phyloP scores from a whole-genome alignment of 2,888 invertebrate species.

The Drosophila ustulata region DNA sequence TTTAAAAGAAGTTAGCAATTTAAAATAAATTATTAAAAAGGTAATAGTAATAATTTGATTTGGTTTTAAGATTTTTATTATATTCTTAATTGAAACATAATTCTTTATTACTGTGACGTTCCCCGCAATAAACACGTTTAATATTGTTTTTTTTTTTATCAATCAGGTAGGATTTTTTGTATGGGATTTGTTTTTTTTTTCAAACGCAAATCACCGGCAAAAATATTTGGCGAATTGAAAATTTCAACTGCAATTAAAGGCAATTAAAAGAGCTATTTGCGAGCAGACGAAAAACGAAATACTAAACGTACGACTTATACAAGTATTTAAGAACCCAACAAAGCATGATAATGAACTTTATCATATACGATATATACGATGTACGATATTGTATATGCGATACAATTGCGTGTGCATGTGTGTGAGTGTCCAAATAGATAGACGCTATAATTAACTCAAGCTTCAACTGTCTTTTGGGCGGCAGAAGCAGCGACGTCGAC shows the following conservation, averaged over 20 bases:
- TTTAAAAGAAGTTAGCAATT: too few relatives aligned
- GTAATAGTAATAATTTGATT: too few relatives aligned
- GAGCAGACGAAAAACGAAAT: slow-evolving; percentile 31
- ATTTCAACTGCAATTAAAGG: slow-evolving; percentile 54
- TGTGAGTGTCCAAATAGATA: slow-evolving; percentile 32
- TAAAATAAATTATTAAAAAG: too few relatives aligned
- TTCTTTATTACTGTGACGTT: too few relatives aligned
- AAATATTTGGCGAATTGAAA: slow-evolving; percentile 29
- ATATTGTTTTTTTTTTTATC: too few relatives aligned
- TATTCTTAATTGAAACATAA: too few relatives aligned
- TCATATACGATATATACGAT: slow-evolving; percentile 15
- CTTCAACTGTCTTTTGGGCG: slow-evolving; percentile 42
- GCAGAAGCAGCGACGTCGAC: slow-evolving; percentile 4
- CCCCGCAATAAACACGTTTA: too few relatives aligned
- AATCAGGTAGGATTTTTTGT: too few relatives aligned
- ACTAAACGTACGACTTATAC: not conserved
- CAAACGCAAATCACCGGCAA: slow-evolving; percentile 36
- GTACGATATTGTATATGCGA: too few relatives aligned
- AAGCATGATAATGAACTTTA: slow-evolving; percentile 61
- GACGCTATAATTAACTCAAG: slow-evolving; percentile 56
- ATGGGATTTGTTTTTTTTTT: slow-evolving; percentile 5
- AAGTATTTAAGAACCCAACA: slow-evolving; percentile 37
- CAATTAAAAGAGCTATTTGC: slow-evolving; percentile 53
- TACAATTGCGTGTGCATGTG: not conserved
- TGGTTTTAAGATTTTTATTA: too few relatives aligned